These are phyloP conservation scores for Gnathonemus echidnorhynchus DNA, from an alignment of 2,113 vertebrate species.

Conservation along the genomic window DNA sequence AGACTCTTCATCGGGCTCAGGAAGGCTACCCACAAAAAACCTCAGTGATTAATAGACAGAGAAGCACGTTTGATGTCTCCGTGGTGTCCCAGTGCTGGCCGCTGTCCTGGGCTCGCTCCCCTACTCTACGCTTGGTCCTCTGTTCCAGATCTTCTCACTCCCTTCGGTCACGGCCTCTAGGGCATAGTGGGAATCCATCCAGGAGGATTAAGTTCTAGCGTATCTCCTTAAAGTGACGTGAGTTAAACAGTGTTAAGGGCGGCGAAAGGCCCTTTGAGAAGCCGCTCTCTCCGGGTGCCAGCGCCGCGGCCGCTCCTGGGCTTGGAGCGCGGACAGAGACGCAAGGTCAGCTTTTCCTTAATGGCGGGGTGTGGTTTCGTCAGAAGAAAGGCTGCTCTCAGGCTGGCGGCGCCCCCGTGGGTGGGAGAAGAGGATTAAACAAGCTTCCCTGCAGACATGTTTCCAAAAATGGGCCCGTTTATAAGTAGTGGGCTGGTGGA, in stretches of 20 bases:
- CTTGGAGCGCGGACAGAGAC: not conserved
- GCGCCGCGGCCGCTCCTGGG: not conserved
- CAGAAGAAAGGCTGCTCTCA: not conserved
- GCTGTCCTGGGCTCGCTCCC: not conserved
- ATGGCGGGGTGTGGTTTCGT: not conserved
- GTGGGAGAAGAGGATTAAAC: not conserved
- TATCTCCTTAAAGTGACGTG: not conserved
- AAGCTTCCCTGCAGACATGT: not conserved
- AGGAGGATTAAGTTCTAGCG: not conserved
- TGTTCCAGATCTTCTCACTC: not conserved
- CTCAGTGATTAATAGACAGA: not conserved
- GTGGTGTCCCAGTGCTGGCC: not conserved
- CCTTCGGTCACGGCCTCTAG: not conserved
- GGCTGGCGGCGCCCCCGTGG: not conserved
- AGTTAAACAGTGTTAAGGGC: not conserved
- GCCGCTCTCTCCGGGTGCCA: not conserved
- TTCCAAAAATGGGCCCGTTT: not conserved
- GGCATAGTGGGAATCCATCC: not conserved
- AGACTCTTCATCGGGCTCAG: not conserved
- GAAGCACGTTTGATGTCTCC: not conserved
- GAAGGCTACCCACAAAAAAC: not conserved
- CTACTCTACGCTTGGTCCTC: not conserved
- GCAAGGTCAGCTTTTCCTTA: not conserved
- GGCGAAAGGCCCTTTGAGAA: not conserved
- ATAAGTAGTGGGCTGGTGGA: not conserved